A percentile compares a stretch with the other conserved stretches of the same genome.
phyloP scores from a whole-genome alignment of 2,113 vertebrate genomes.

The Boleophthalmus pectinirostris region DNA sequence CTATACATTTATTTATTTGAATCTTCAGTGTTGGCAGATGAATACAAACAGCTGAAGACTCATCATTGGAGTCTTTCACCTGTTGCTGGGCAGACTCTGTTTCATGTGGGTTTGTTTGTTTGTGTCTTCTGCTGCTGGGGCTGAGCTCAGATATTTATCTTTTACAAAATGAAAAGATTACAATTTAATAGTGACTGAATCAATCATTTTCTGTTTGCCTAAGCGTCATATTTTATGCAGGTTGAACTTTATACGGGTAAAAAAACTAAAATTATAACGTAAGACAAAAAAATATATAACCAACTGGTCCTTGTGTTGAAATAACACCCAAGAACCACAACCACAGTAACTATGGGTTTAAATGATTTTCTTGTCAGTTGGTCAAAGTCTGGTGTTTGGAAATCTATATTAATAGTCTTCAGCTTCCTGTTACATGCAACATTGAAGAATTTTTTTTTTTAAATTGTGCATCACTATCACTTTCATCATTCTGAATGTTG shows the following conservation, averaged over 20 bases:
- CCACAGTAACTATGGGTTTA: too few relatives aligned
- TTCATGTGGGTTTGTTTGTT: slow-evolving; percentile 2
- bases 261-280: too few relatives aligned
- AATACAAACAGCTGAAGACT: neutral
- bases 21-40: neutral
- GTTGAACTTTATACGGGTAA: too few relatives aligned
- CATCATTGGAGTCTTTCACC: slow-evolving; percentile 38
- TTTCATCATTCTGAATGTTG: neutral
- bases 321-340: too few relatives aligned
- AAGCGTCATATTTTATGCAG: neutral
- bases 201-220: neutral
- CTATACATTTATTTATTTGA: neutral
- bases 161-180: slow-evolving; percentile 18
- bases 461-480: too few relatives aligned
- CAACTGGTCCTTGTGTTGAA: too few relatives aligned
- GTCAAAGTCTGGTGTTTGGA: too few relatives aligned
- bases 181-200: neutral
- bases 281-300: too few relatives aligned
- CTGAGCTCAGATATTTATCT: slow-evolving; percentile 29
- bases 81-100: slow-evolving; percentile 69
- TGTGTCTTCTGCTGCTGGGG: slow-evolving; percentile 7
- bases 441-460: too few relatives aligned
- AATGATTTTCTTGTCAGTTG: too few relatives aligned
- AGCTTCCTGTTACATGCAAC: too few relatives aligned
- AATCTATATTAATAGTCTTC: too few relatives aligned